Base-by-base conservation (phyloP, 2,113 vertebrate species). In the Corythoichthys haematopterus region DNA sequence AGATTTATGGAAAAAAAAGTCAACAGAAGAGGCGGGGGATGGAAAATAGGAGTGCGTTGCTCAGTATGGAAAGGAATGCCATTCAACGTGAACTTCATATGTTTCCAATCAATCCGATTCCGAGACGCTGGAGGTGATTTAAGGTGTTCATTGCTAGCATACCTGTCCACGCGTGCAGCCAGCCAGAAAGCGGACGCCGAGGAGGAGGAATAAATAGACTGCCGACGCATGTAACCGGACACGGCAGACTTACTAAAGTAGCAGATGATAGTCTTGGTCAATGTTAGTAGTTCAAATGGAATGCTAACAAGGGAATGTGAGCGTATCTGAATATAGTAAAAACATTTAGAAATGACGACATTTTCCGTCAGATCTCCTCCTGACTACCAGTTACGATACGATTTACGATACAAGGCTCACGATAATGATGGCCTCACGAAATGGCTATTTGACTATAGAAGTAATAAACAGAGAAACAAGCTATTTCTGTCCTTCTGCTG, bases 41-140 rank as follows among this genome's bases (percentile, higher is more conserved):
- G 69, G 80, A 79, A 80, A 79, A 68, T 61, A 37, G 65, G 66
- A 65, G 68, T 52, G 64, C 7, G 72, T 71, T 63, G 50, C 85
- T 85, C 73, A 86, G 82, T 86, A 88, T 78, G 87, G 86, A 70
- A 78, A 85, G 86, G 88, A 88, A 84, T 87, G 79, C 74, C 83
- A 84, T 88, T 89, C 81, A 88, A 81, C 50, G 76, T 37, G 68
- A 74, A 75, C 64, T 78, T 82, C 83, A 84, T 79, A 70, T 88
- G 86, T 70, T 89, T 83, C 79, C 87, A 72, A 85, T 87, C 75
- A 87, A 47, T 50, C 45, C 60, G 40, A 78, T 66, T 65, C 33
- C 78, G 84, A 78, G 83, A 67, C 59, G 73, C 53, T 69, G 2
- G 48, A 28, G 48, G 81, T 85, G 83, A 87, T 79, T 87, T 85